These are phyloP conservation scores for Actias luna DNA, from an alignment of 2,888 invertebrate genomes.

Conservation along the genomic window DNA sequence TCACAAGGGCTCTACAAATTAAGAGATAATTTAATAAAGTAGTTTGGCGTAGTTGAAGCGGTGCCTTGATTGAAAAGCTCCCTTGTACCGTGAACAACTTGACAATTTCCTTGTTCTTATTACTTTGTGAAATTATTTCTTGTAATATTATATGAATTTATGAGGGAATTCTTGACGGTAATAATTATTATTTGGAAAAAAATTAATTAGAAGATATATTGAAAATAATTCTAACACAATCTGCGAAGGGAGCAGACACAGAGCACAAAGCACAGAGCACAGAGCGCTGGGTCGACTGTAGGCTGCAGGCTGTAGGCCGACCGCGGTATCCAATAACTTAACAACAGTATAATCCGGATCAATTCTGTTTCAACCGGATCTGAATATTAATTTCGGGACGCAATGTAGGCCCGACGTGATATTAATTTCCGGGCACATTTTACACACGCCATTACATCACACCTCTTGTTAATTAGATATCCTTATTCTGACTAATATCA, in stretches of 20 bases:
- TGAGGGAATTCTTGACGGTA: neutral
- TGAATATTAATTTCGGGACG: constrained; percentile 22
- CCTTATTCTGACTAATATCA: too few species aligned
- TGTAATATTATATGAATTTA: neutral
- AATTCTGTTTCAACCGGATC: constrained; percentile 20
- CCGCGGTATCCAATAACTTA: constrained; percentile 15
- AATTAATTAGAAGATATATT: neutral
- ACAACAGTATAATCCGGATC: constrained; percentile 21
- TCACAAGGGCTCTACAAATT: neutral
- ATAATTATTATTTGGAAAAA: neutral
- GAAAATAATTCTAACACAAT: neutral
- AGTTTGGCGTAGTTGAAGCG: neutral
- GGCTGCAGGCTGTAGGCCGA: neutral
- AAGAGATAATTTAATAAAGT: neutral
- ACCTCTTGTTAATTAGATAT: neutral
- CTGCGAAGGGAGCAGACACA: neutral
- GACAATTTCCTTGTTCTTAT: neutral
- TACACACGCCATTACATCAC: neutral
- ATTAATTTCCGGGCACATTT: constrained; percentile 3
- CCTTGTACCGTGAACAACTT: neutral
- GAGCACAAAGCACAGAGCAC: neutral
- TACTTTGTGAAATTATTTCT: neutral
- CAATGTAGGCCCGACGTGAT: constrained; percentile 15
- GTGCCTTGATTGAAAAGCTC: neutral
- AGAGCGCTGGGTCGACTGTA: neutral